Evolutionary conservation across 2,888 invertebrate species (phyloP).

Genomic region (Ptilodon capucinus): DNA sequence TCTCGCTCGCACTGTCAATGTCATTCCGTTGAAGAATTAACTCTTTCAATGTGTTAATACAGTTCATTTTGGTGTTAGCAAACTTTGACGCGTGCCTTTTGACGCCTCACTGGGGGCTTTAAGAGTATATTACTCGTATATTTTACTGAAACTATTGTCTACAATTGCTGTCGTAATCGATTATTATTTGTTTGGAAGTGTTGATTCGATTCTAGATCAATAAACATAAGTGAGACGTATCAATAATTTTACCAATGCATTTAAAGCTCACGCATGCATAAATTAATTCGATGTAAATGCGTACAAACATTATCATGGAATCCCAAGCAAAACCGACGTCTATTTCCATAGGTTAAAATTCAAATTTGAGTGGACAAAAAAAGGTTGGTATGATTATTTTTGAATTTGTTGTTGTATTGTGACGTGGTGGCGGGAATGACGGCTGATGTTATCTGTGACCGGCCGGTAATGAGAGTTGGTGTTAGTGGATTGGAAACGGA

Average conservation of each 20-base stretch:
- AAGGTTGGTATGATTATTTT: slow-evolving; percentile 35
- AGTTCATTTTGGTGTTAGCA: too few relatives aligned
- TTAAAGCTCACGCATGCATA: neutral
- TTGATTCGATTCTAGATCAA: too few relatives aligned
- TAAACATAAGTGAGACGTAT: neutral
- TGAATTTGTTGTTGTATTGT: slow-evolving; percentile 49
- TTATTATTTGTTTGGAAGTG: too few relatives aligned
- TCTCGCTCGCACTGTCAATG: too few relatives aligned
- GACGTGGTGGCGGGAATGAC: slow-evolving; percentile 44
- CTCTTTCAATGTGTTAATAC: too few relatives aligned
- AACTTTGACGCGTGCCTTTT: too few relatives aligned
- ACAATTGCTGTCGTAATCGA: too few relatives aligned
- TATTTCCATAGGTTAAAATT: slow-evolving; percentile 4
- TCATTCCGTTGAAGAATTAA: too few relatives aligned
- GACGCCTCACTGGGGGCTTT: too few relatives aligned
- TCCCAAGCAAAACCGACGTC: neutral
- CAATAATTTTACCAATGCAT: neutral
- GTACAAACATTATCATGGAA: neutral
- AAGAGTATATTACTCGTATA: too few relatives aligned
- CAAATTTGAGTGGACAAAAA: slow-evolving; percentile 8
- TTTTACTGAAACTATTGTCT: too few relatives aligned
- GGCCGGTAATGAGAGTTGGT: slow-evolving; percentile 71
- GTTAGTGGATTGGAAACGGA: slow-evolving; percentile 65
- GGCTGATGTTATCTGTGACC: slow-evolving; percentile 65
- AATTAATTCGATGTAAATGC: neutral